Evolutionary conservation across 2,113 vertebrate genomes (phyloP), one percentile per base, ranked within the genome.

Genomic region (Panthera uncia): DNA sequence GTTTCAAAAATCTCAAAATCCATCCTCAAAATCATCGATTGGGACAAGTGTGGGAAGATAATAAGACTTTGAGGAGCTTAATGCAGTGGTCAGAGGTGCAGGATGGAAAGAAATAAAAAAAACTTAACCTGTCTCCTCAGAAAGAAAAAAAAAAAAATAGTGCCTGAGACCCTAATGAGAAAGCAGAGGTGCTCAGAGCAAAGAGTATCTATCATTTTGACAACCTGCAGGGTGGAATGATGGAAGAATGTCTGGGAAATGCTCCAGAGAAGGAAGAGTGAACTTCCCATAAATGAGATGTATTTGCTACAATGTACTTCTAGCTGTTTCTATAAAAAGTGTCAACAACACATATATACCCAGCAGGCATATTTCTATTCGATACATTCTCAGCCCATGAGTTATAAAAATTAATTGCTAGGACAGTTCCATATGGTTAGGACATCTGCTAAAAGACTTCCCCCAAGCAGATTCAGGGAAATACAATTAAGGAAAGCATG

Each of bases 391-490:
- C 66, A 66, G 80, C 76, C 29, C 25, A 15, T 74, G 80, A 97
- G 65, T 76, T 96, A 81, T 63, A 69, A 97, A 97, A 96, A 95
- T 90, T 94, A 83, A 97, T 90, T 90, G 69, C 65, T 76, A 74
- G 25, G 65, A 38, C 15, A 48, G 12, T 88, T 93, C 90, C 95
- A 92, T 96, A 94, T 94, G 95, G 57, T 38, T n/a, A 38, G 81
- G 57, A 95, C 97, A 98, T 98, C 97, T 98, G 97, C 57, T 94
- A 21, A 95, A 95, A 88, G 69, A 71, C 68, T 97, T 65, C 57
- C 97, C 87, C 50, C 29, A 27, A 80, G 92, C 92, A 94, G 36
- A 96, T 89, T 97, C 83, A 29, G 66, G 69, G 84, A 98, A 97
- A 96, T 83, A 38, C 50, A 97, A 97, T 96, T 92, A 96, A 84